A percentile compares a stretch with the other conserved stretches of the same genome.
phyloP scores from a whole-genome alignment of 2,113 vertebrate genomes.

The Siphamia tubifer region DNA sequence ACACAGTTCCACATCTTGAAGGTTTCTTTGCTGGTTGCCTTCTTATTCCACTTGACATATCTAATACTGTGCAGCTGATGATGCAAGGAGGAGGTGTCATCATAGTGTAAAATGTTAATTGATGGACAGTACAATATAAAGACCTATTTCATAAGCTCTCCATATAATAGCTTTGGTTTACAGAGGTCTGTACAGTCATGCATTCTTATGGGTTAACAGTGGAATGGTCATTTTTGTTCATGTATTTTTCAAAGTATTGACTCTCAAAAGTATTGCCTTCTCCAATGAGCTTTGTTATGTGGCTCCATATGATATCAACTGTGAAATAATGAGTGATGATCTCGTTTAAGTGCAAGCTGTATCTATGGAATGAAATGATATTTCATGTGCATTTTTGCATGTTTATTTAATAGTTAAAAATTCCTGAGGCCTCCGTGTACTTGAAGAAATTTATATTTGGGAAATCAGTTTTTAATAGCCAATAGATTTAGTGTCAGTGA shows the following conservation, averaged over 20 bases:
- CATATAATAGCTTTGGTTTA: background rate
- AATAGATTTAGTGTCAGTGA: conserved; percentile 24
- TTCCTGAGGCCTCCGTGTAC: conserved; percentile 3
- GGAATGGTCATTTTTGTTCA: conserved; percentile 17
- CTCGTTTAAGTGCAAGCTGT: conserved; percentile 21
- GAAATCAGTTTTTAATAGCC: conserved; percentile 12
- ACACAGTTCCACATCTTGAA: conserved; percentile 7
- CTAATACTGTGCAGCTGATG: conserved; percentile 17
- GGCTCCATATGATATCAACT: conserved; percentile 10
- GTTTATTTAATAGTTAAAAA: conserved; percentile 12
- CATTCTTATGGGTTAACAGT: background rate
- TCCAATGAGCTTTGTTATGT: conserved; percentile 26
- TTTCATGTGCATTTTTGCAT: conserved; percentile 44
- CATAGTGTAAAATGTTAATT: background rate
- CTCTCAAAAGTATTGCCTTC: conserved; percentile 28
- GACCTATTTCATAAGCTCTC: background rate
- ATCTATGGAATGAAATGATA: conserved; percentile 40
- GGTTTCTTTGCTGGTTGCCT: conserved; percentile 7
- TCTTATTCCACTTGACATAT: conserved; percentile 12
- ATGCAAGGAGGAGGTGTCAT: background rate
- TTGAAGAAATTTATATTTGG: conserved; percentile 31
- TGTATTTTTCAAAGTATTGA: conserved; percentile 19
- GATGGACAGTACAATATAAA: background rate
- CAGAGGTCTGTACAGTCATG: background rate
- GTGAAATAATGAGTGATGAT: conserved; percentile 9